A percentile compares a stretch with the other conserved stretches of the same genome.
These are phyloP conservation scores for Micrasema minimum DNA, from an alignment of 1,140 invertebrate genomes.

Conservation along the genomic window DNA sequence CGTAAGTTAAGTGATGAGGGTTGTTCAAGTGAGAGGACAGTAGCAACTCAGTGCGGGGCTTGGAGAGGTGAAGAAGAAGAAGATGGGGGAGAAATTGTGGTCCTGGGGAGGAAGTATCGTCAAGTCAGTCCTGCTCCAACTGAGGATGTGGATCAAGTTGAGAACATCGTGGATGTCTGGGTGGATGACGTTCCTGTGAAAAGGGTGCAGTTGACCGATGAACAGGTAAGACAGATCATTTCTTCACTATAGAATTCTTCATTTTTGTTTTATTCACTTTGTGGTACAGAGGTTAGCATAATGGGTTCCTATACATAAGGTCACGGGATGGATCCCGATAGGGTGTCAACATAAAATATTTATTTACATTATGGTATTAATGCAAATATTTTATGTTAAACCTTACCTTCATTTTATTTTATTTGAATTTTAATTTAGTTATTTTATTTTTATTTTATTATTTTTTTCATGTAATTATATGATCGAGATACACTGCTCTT, in stretches of 20 bases:
- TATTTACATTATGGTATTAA: neutral
- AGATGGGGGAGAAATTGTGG: slow-evolving; percentile 63
- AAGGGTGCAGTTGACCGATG: slow-evolving; percentile 45
- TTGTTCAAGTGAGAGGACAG: slow-evolving; percentile 56
- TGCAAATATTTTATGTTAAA: neutral
- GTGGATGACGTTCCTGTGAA: slow-evolving; percentile 54
- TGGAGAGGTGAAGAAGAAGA: slow-evolving; percentile 64
- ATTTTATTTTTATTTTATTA: too few relatives aligned
- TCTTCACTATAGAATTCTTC: neutral
- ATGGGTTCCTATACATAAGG: neutral
- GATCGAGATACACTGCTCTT: too few relatives aligned
- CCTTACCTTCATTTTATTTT: neutral
- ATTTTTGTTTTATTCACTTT: too few relatives aligned
- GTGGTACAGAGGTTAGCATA: too few relatives aligned
- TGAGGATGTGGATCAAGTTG: slow-evolving; percentile 59
- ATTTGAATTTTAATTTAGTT: too few relatives aligned
- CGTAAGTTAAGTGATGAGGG: slow-evolving; percentile 18
- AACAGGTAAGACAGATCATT: slow-evolving; percentile 56
- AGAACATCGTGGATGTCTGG: slow-evolving; percentile 65
- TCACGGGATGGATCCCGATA: neutral
- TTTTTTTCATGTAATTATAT: too few relatives aligned
- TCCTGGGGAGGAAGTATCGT: slow-evolving; percentile 58
- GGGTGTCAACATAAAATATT: too few relatives aligned
- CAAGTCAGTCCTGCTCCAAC: slow-evolving; percentile 62
- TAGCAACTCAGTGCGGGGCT: slow-evolving; percentile 65